Conservation (phyloP, 1,140 invertebrate species). For the Megalonaias nervosa region DNA sequence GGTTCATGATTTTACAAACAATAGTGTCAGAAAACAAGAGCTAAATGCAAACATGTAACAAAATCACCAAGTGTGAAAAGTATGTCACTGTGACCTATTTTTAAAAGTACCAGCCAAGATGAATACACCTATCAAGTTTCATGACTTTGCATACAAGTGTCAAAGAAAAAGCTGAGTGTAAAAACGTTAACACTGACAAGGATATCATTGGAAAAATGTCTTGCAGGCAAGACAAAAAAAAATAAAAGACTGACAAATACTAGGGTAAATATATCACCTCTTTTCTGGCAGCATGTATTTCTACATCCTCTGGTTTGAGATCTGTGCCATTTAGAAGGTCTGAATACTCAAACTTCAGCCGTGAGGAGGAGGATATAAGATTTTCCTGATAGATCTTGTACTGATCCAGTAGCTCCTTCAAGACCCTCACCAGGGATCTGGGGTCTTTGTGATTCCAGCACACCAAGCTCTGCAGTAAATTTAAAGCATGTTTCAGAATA, state of each 20-base stretch:
- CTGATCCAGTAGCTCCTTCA: constrained; percentile 58
- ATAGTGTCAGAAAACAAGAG: no score
- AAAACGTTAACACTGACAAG: no score
- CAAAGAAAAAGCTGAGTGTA: no score
- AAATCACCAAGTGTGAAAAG: no score
- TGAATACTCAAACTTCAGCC: constrained; percentile 65
- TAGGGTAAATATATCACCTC: constrained; percentile 31
- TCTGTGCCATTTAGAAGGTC: constrained; percentile 58
- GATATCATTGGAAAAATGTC: no score
- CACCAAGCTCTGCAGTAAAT: constrained; percentile 46
- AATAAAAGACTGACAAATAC: background rate
- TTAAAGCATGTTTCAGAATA: no score
- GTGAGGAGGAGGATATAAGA: constrained; percentile 35
- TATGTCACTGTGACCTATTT: no score
- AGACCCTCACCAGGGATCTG: constrained; percentile 45
- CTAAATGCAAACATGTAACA: no score
- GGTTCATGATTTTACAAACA: no score
- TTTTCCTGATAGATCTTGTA: constrained; percentile 55
- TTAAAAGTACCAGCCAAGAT: no score
- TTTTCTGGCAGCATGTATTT: constrained; percentile 52
- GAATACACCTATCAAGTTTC: no score
- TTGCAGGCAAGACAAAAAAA: constrained; percentile 1
- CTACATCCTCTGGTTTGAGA: constrained; percentile 56
- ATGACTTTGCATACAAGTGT: no score
- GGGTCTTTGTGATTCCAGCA: constrained; percentile 57